Evolutionary conservation across 2,888 invertebrate genomes (phyloP).

Genomic region (Tachina lurida): DNA sequence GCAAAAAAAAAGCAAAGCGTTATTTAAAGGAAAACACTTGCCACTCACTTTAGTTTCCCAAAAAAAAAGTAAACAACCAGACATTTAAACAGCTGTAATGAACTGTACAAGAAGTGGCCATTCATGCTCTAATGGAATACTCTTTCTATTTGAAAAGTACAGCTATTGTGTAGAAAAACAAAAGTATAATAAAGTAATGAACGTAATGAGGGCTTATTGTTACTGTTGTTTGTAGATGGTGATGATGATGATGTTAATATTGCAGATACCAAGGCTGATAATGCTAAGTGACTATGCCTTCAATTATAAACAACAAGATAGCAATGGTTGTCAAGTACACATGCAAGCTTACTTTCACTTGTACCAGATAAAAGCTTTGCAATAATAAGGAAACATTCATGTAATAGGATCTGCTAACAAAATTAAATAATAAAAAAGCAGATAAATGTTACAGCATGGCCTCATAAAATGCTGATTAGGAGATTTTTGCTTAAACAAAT

Average conservation of each 20-base stretch:
- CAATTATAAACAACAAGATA: conserved; percentile 38
- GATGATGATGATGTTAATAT: background rate
- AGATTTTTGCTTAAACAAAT: conserved; percentile 3
- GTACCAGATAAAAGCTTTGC: background rate
- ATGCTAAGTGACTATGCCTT: conserved; percentile 2
- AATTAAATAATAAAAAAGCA: background rate
- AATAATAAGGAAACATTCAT: conserved; percentile 1
- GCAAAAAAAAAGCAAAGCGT: background rate
- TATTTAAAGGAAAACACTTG: conserved; percentile 24
- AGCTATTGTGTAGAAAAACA: conserved; percentile 17
- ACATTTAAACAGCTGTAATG: background rate
- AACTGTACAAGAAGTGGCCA: conserved; percentile 16
- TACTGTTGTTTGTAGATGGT: background rate
- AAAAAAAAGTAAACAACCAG: background rate
- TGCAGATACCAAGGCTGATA: conserved; percentile 8
- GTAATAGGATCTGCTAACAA: background rate
- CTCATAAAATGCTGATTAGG: background rate
- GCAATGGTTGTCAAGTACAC: conserved; percentile 1
- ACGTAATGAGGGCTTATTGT: background rate
- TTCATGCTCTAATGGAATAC: conserved; percentile 16
- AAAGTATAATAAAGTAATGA: conserved; percentile 6
- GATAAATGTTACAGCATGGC: conserved; percentile 27
- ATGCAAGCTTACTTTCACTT: background rate
- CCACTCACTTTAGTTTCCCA: background rate
- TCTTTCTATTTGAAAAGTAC: conserved; percentile 21